These are phyloP conservation scores for Stegana nigrithorax DNA, from an alignment of 2,888 invertebrate genomes.

Conservation along the genomic window DNA sequence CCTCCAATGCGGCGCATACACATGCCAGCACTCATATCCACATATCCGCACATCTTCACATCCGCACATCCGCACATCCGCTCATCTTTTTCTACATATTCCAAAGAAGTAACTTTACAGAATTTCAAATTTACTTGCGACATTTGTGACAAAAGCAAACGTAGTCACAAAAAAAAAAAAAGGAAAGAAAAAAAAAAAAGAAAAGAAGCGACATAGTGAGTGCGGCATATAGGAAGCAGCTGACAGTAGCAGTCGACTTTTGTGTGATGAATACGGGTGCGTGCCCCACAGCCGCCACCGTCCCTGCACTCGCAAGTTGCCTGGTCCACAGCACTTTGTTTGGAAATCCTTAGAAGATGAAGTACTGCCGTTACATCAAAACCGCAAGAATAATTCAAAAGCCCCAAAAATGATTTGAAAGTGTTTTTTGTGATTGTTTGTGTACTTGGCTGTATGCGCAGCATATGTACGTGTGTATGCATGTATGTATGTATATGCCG, in stretches of 20 bases:
- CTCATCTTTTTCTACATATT: too few species aligned
- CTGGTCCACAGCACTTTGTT: too few species aligned
- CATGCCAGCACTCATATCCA: not conserved
- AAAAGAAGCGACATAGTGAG: not conserved
- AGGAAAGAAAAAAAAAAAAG: not conserved
- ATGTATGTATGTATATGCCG: not conserved
- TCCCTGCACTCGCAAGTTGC: too few species aligned
- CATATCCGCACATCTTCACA: not conserved
- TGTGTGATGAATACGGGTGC: not conserved
- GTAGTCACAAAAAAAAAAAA: not conserved
- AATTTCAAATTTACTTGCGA: not conserved
- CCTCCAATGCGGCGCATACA: not conserved
- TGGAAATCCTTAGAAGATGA: not conserved
- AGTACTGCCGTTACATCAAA: not conserved
- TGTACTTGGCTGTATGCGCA: not conserved
- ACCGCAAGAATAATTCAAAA: not conserved
- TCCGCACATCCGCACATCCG: not conserved
- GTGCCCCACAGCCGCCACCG: not conserved
- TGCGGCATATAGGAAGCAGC: not conserved
- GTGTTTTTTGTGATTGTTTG: not conserved
- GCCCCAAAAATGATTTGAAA: constrained; percentile 1
- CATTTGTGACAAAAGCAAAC: not conserved
- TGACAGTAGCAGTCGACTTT: not conserved
- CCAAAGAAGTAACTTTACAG: not conserved
- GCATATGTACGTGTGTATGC: not conserved